Percentiles rank a stretch among this genome's conserved stretches.
phyloP scores from a whole-genome alignment of 2,797 vertebrate genomes.

The Sternotherus odoratus region DNA sequence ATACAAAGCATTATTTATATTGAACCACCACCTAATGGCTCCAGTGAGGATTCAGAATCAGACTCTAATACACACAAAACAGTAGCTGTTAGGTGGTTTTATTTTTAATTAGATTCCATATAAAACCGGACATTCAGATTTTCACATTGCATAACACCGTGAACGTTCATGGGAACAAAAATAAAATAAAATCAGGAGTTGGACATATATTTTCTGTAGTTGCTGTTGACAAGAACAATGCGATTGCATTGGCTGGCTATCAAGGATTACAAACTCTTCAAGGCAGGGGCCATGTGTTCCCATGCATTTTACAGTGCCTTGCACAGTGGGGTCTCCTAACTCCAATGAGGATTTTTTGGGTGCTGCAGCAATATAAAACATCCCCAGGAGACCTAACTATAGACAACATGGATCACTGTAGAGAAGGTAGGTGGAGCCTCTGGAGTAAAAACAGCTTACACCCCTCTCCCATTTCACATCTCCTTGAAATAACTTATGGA shows the following conservation, averaged over 20 bases:
- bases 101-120: background rate
- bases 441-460: background rate
- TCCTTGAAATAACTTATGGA: background rate
- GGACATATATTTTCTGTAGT: too few relatives aligned
- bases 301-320: background rate
- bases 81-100: background rate
- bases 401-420: background rate
- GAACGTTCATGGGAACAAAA: background rate
- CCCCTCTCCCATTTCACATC: background rate
- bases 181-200: too few relatives aligned
- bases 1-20: background rate
- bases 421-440: background rate
- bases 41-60: background rate
- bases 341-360: background rate
- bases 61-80: background rate
- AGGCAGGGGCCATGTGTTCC: background rate
- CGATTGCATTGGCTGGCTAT: too few relatives aligned
- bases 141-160: background rate
- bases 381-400: background rate
- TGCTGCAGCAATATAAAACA: background rate
- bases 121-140: background rate
- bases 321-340: background rate
- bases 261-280: background rate
- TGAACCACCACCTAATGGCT: accelerated
- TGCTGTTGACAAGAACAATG: background rate